Percentiles rank a stretch among this genome's conserved stretches.
phyloP scores from a whole-genome alignment of 1,140 invertebrate genomes.

The Caligus rogercresseyi region DNA sequence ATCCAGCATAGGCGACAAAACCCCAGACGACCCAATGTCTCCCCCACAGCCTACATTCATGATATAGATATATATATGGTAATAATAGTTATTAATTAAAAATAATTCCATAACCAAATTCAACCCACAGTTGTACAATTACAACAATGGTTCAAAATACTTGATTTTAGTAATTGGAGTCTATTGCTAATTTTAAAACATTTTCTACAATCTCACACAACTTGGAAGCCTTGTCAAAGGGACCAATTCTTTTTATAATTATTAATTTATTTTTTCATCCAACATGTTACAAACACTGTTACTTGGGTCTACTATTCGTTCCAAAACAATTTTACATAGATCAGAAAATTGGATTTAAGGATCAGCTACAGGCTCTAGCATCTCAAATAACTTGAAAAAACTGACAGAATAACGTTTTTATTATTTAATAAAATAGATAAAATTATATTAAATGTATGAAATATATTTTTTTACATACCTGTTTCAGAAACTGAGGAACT shows the following conservation, averaged over 20 bases:
- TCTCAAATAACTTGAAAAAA: neutral
- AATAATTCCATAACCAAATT: too few relatives aligned
- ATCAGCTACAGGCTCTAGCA: neutral
- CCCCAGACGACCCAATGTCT: neutral
- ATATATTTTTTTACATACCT: neutral
- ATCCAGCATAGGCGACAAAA: neutral
- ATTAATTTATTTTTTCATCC: too few relatives aligned
- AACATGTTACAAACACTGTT: too few relatives aligned
- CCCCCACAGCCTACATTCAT: neutral
- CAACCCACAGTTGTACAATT: too few relatives aligned
- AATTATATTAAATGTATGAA: neutral
- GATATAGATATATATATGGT: neutral
- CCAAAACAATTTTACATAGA: too few relatives aligned
- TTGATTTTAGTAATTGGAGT: neutral
- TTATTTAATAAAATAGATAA: neutral
- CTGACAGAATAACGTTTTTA: neutral
- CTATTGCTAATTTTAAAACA: neutral
- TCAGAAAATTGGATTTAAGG: too few relatives aligned
- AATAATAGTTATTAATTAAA: neutral
- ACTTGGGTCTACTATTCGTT: too few relatives aligned
- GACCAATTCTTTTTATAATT: too few relatives aligned
- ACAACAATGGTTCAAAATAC: too few relatives aligned
- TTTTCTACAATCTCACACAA: neutral
- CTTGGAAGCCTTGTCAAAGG: neutral
- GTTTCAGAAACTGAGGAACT: neutral